Percentiles rank a stretch among this genome's conserved stretches.
Conservation (phyloP, 2,797 vertebrate species). For the Limnodromus scolopaceus region DNA sequence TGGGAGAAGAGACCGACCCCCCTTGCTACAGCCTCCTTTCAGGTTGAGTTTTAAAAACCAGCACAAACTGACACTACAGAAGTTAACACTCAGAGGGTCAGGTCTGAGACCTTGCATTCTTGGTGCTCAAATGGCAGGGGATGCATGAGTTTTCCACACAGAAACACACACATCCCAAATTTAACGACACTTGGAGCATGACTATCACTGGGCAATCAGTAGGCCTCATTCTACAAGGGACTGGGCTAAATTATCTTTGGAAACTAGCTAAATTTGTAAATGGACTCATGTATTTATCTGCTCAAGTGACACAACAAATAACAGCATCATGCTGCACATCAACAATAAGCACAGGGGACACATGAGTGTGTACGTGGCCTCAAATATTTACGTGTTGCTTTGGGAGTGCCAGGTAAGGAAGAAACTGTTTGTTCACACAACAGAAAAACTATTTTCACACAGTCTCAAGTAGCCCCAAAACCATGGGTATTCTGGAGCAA, state of each 20-base stretch:
- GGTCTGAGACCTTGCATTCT: background rate
- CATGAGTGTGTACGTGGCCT: fast-evolving
- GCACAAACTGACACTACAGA: fast-evolving
- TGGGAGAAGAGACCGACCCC: background rate
- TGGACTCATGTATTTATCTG: background rate
- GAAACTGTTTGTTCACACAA: background rate
- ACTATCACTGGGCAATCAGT: background rate
- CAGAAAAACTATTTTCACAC: background rate
- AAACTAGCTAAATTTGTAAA: background rate
- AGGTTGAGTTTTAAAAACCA: background rate
- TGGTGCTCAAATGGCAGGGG: background rate
- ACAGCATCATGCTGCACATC: fast-evolving
- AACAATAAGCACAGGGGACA: background rate
- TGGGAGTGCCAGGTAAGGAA: background rate
- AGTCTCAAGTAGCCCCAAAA: background rate
- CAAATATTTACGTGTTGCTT: background rate
- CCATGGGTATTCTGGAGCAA: fast-evolving
- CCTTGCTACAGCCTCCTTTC: background rate
- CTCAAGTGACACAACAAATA: background rate
- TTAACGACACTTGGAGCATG: too few species aligned
- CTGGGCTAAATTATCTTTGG: background rate
- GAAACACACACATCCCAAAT: background rate
- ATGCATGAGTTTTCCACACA: fast-evolving
- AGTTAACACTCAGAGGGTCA: fast-evolving
- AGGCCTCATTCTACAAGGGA: background rate